Conservation (phyloP, 2,797 vertebrate species). For the Petrocephalus schoutedeni region DNA sequence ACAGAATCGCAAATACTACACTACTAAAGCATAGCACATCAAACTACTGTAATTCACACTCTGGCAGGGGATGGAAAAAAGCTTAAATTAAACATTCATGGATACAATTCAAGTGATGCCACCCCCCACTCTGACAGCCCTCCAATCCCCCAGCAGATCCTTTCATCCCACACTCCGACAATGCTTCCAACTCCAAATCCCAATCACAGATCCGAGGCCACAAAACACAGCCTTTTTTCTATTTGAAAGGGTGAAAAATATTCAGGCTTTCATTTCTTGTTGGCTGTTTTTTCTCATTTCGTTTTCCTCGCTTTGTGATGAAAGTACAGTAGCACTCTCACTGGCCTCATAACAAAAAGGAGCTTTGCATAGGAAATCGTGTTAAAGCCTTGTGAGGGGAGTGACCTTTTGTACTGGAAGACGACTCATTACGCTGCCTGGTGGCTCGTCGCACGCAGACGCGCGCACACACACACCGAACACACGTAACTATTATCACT, state of each 20-base stretch:
- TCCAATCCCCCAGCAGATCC: not conserved
- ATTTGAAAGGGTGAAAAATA: conserved; percentile 1
- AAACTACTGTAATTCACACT: conserved; percentile 31
- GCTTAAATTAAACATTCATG: conserved; percentile 43
- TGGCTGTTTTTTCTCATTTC: not conserved
- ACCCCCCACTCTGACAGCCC: not conserved
- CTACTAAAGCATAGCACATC: conserved; percentile 28
- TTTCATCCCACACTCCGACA: not conserved
- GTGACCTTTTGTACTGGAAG: not conserved
- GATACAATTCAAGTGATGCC: conserved; percentile 31
- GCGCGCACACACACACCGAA: not conserved
- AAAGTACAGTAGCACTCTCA: not conserved
- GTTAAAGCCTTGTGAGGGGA: not conserved
- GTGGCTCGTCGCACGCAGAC: not conserved
- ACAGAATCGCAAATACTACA: conserved; percentile 38
- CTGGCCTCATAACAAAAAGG: not conserved
- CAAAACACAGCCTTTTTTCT: not conserved
- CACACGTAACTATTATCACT: conserved; percentile 10
- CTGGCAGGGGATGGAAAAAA: conserved; percentile 13
- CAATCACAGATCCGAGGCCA: not conserved
- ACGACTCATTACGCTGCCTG: not conserved
- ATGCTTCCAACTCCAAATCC: not conserved
- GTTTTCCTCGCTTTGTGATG: not conserved
- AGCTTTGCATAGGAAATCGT: not conserved
- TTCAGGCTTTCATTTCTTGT: not conserved